These are phyloP conservation scores for Balearica regulorum DNA, from an alignment of 2,797 vertebrate genomes.

Conservation along the genomic window DNA sequence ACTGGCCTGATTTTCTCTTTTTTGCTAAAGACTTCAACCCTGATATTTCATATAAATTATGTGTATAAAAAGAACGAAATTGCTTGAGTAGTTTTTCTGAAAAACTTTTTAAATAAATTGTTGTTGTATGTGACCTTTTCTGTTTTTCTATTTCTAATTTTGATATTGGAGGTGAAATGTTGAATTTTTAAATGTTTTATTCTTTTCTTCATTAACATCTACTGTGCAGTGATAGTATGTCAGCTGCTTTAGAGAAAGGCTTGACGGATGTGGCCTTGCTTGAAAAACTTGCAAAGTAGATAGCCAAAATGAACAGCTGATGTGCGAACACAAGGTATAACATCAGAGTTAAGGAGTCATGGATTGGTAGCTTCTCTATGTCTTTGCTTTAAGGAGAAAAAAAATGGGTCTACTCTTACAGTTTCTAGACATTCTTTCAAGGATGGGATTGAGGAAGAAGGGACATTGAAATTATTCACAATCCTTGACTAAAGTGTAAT, in stretches of 20 bases:
- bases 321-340: not conserved
- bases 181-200: not conserved
- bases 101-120: not conserved
- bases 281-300: not conserved
- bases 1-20: not conserved
- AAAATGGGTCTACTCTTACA: not conserved
- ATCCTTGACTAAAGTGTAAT: not conserved
- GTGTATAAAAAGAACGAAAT: not conserved
- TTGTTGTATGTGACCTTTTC: not conserved
- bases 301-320: slow-evolving; percentile 38
- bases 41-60: not conserved
- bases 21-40: fast-evolving
- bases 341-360: not conserved
- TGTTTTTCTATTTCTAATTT: not conserved
- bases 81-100: not conserved
- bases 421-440: not conserved
- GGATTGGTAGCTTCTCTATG: not conserved
- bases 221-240: not conserved
- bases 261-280: not conserved
- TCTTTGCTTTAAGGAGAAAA: not conserved
- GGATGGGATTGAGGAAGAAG: not conserved
- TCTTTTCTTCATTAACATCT: not conserved
- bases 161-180: not conserved
- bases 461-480: not conserved
- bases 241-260: not conserved